Conservation (phyloP, 92 coral and sea anemone genomes). For the Metridium senile region DNA sequence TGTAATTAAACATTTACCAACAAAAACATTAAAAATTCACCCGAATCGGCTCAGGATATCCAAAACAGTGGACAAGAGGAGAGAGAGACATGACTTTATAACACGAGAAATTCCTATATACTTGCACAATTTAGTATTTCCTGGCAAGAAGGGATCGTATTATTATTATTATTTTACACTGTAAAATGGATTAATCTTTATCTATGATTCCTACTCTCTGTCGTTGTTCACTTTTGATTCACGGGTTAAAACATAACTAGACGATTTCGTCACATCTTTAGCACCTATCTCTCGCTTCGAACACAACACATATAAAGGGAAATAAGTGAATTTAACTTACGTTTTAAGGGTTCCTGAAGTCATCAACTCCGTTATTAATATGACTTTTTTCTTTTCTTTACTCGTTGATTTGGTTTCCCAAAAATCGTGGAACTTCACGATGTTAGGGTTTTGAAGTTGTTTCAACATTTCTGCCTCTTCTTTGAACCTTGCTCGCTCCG, state of each 20-base stretch:
- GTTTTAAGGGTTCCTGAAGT: constrained; percentile 99
- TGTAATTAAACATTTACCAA: constrained; percentile 60
- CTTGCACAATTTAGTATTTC: neutral
- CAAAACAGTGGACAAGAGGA: constrained; percentile 1
- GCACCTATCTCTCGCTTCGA: constrained; percentile 1
- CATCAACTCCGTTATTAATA: constrained; percentile 95
- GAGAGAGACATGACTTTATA: neutral
- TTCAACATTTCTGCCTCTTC: constrained; percentile 99
- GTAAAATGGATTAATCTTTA: neutral
- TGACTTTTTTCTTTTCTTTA: constrained; percentile 93
- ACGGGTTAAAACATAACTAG: constrained; percentile 35
- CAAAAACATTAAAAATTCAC: constrained; percentile 77
- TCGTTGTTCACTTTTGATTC: constrained; percentile 46
- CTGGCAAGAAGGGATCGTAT: neutral
- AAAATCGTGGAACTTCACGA: constrained; percentile 99
- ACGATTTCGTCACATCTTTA: constrained; percentile 63
- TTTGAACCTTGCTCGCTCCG: constrained; percentile 99
- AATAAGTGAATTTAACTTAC: constrained; percentile 59
- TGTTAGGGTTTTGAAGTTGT: constrained; percentile 97
- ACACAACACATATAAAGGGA: neutral
- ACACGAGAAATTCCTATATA: neutral
- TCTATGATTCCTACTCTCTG: neutral
- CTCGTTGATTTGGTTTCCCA: constrained; percentile 86
- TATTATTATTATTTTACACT: neutral
- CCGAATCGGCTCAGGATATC: constrained; percentile 18